Evolutionary conservation across 2,888 invertebrate genomes (phyloP), one percentile per base, ranked within the genome.

Genomic region (Empis livida): DNA sequence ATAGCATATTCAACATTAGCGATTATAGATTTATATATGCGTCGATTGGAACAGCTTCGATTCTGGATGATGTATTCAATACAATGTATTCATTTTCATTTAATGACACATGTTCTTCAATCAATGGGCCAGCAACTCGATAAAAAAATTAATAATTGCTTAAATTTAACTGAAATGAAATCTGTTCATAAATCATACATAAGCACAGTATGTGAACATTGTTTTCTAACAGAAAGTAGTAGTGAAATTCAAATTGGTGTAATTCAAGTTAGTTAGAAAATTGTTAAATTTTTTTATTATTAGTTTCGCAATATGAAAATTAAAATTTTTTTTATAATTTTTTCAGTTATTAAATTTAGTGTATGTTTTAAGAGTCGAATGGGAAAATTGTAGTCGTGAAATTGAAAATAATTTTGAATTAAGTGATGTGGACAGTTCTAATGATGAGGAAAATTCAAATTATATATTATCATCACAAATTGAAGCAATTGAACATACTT

Each of bases 11-110:
- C 56, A 0, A 56, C 58, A 4, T 54, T 65, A 31, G 61, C 60
- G 52, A 58, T 67, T 49, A 53, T 60, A 5, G 65, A 63, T 30
- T 51, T 66, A 41, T 58, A 63, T n/a, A 58, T 65, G 49, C 65
- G 71, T 23, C 67, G 75, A 4, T 59, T 77, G 32, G 73, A 75
- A 48, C 68, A 73, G 30, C 52, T 76, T 17, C 66, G 75, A 47
- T 74, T 74, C 53, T 76, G 76, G 74, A 61, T 77, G 40, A 61
- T 74, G 16, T 73, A 74, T 51, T 67, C 75, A 2, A 61, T 76
- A 42, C 71, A 72, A 46, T 71, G 70, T 35, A 63, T 77, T 49
- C 75, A 76, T 51, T 65, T 70, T 30, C 73, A 76, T 60, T 55
- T 76, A 27, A 73, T 73, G 58, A 72, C 72, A 0, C 67, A 52